A percentile compares a stretch with the other conserved stretches of the same genome.
phyloP scores from a whole-genome alignment of 2,888 invertebrate species.

The Escarpia spicata region DNA sequence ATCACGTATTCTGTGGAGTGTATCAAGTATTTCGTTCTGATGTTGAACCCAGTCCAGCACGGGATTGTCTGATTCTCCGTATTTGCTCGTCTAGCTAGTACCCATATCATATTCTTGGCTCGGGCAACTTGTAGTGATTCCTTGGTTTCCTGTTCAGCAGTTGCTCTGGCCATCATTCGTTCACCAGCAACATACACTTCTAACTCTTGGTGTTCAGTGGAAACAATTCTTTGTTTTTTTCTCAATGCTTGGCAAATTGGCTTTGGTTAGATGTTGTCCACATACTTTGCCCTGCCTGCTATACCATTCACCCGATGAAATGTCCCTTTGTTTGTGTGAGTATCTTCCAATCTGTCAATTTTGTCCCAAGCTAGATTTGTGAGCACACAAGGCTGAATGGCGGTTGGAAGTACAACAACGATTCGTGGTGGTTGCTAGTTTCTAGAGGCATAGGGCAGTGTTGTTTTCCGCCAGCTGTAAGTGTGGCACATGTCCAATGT shows the following conservation, averaged over 20 bases:
- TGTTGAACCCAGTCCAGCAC: conserved; percentile 43
- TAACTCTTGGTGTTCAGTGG: not conserved
- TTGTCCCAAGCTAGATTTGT: conserved; percentile 43
- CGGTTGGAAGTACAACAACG: conserved; percentile 31
- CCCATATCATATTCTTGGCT: conserved; percentile 33
- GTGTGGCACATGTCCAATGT: conserved; percentile 32
- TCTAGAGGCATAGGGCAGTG: conserved; percentile 41
- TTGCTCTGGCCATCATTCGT: not conserved
- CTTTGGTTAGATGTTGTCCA: not conserved
- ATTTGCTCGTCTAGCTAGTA: conserved; percentile 27
- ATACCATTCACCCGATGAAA: conserved; percentile 46
- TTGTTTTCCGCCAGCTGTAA: conserved; percentile 35
- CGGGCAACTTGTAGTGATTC: conserved; percentile 23
- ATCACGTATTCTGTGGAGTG: no score
- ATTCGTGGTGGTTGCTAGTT: conserved; percentile 31
- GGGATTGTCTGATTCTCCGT: conserved; percentile 35
- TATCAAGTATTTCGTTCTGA: conserved; percentile 27
- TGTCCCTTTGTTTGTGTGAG: conserved; percentile 32
- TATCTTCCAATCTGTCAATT: conserved; percentile 43
- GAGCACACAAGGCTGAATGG: conserved; percentile 36
- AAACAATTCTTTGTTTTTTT: conserved; percentile 33
- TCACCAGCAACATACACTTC: conserved; percentile 32
- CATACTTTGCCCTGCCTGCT: conserved; percentile 34
- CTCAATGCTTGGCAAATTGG: conserved; percentile 22
- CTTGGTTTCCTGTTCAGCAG: not conserved